These are phyloP conservation scores for Propithecus perrieri DNA, from an alignment of 2,797 vertebrate species.

Conservation along the genomic window DNA sequence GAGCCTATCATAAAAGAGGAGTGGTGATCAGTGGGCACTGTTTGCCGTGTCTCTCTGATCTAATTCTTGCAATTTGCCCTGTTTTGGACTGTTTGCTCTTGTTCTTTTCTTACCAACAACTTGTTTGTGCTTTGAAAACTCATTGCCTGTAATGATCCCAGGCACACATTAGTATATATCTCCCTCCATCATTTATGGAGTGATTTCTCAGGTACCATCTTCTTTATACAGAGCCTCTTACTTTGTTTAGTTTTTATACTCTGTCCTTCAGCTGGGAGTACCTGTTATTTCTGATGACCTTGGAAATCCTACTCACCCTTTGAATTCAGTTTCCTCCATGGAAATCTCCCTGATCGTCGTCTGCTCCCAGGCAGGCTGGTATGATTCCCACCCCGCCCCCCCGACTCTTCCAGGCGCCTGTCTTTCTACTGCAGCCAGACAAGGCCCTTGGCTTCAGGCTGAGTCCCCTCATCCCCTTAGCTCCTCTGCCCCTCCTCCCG, in stretches of 20 bases:
- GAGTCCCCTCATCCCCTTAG: not conserved
- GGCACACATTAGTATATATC: accelerated
- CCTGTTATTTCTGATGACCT: not conserved
- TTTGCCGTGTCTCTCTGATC: not conserved
- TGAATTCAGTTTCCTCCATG: not conserved
- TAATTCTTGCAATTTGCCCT: not conserved
- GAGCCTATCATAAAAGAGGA: not conserved
- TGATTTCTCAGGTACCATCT: not conserved
- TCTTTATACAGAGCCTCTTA: not conserved
- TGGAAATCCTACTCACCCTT: not conserved
- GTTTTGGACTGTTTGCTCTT: not conserved
- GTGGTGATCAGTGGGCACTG: accelerated
- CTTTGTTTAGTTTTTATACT: not conserved
- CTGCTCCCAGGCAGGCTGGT: not conserved
- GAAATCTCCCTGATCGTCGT: not conserved
- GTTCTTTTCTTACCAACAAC: not conserved
- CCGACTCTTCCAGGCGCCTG: not conserved
- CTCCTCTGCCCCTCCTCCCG: not conserved
- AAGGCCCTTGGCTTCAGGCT: not conserved
- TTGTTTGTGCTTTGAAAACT: not conserved
- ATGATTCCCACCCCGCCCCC: not conserved
- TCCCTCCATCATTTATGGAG: not conserved
- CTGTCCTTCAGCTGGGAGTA: not conserved
- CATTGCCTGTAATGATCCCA: not conserved
- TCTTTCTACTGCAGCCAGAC: not conserved